Base-by-base conservation (phyloP, 2,113 vertebrate genomes). In the Urocolius indicus region DNA sequence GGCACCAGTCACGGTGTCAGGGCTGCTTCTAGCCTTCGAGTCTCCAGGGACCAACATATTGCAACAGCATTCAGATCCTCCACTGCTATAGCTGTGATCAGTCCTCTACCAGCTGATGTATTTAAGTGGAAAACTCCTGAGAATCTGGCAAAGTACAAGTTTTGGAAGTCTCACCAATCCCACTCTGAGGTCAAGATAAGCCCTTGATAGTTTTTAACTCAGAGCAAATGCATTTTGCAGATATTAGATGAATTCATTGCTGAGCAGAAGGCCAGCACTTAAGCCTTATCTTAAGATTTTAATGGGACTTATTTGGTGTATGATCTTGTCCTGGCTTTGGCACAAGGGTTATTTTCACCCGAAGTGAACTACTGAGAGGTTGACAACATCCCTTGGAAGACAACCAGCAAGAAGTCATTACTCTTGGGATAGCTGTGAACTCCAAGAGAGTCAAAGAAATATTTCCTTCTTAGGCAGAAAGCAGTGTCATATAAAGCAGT, bases 401-500 rank as follows among this genome's bases (percentile, higher is more conserved):
- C 69, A 90, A 89, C 91, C 94, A 97, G 83, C 58, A 90, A 94
- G 83, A 95, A 94, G 79, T 93, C 90, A 95, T 95, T 96, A 90
- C 94, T 96, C 91, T 94, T 89, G 87, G 91, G 91, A 94, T 87
- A 95, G 83, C 91, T 92, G 73, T 93, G 94, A 90, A 94, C 82
- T 96, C 73, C 86, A 94, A 69, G 68, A 93, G 82, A 91, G 78
- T 72, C 57, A 72, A 75, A 90, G 80, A 96, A 96, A 68, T 96
- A 89, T 91, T 96, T 96, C 94, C 93, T 87, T 94, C 94, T 96
- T 96, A 96, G 95, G 95, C 94, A 97, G 93, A 94, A 92, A 90
- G 57, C 73, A 82, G 88, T 65, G 58, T 95, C 92, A 66, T 61
- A 77, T 15, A 89, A 84, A 92, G 76, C 54, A 84, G 61, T 5